A percentile compares a stretch with the other conserved stretches of the same genome.
Evolutionary conservation across 2,888 invertebrate species (phyloP).

Genomic region (Amaurobius ferox): DNA sequence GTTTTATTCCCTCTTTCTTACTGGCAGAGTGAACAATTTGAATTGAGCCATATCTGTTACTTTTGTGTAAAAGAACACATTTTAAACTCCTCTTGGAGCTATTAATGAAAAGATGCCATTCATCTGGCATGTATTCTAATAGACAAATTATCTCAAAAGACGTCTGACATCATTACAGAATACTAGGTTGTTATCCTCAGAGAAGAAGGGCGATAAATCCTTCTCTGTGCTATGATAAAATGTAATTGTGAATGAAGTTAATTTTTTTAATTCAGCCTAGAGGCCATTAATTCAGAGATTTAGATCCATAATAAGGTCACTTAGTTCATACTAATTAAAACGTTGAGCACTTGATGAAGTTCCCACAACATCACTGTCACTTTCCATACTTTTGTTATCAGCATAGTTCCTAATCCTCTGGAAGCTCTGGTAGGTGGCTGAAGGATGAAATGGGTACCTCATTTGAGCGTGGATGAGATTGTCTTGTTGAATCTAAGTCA

Average conservation of each 20-base stretch:
- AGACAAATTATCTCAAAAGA: not conserved
- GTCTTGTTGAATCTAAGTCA: no score
- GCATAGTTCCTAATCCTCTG: not conserved
- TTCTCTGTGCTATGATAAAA: constrained; percentile 24
- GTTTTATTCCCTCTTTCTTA: constrained; percentile 18
- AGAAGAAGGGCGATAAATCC: constrained; percentile 12
- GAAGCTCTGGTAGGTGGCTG: not conserved
- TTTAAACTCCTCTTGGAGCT: constrained; percentile 18
- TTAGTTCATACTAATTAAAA: constrained; percentile 21
- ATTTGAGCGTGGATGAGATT: no score
- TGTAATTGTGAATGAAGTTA: constrained; percentile 23
- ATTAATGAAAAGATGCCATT: not conserved
- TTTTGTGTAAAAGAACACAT: constrained; percentile 21
- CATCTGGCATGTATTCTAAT: not conserved
- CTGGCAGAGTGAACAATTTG: constrained; percentile 18
- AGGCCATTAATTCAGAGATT: constrained; percentile 24
- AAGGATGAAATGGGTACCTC: no score
- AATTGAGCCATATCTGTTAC: constrained; percentile 27
- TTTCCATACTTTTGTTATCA: not conserved
- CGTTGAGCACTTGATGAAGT: constrained; percentile 25
- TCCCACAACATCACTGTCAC: constrained; percentile 20
- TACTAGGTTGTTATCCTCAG: constrained; percentile 1
- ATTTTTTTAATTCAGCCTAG: constrained; percentile 26
- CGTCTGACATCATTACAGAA: constrained; percentile 14
- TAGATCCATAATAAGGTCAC: constrained; percentile 29